A percentile compares a stretch with the other conserved stretches of the same genome.
These are phyloP conservation scores for Cephalotes varians DNA, from an alignment of 2,888 invertebrate species.

Conservation along the genomic window DNA sequence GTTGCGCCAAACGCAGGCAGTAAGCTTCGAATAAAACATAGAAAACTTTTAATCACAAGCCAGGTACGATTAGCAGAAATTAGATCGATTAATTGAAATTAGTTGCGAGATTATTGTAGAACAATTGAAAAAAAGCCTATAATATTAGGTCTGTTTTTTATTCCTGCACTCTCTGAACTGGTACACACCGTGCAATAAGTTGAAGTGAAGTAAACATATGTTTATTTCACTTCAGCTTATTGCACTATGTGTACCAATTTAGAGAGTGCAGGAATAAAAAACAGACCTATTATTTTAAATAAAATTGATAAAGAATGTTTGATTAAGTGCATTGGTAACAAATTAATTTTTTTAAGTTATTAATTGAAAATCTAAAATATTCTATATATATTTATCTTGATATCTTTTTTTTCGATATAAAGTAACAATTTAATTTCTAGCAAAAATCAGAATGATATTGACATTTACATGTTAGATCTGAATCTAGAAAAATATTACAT, in stretches of 20 bases:
- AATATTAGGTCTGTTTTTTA: no score
- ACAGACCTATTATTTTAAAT: neutral
- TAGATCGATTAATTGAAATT: slow-evolving; percentile 17
- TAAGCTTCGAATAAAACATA: slow-evolving; percentile 70
- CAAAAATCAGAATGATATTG: neutral
- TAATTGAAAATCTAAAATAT: neutral
- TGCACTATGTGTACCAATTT: no score
- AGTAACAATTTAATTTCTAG: neutral
- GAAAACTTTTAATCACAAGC: slow-evolving; percentile 63
- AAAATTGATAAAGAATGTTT: neutral
- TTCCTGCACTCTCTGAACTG: no score
- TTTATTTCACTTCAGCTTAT: no score
- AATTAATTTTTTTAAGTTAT: neutral
- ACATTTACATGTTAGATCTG: neutral
- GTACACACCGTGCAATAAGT: no score
- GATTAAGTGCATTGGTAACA: neutral
- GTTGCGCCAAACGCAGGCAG: slow-evolving; percentile 41
- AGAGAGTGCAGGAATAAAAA: no score
- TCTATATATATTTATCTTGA: neutral
- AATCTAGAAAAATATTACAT: neutral
- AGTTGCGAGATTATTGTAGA: neutral
- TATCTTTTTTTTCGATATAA: neutral
- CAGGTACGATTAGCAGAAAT: slow-evolving; percentile 57
- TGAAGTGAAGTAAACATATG: no score
- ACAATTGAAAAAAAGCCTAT: neutral